These are phyloP conservation scores for Nestor notabilis DNA, from an alignment of 2,113 vertebrate genomes.

Conservation along the genomic window DNA sequence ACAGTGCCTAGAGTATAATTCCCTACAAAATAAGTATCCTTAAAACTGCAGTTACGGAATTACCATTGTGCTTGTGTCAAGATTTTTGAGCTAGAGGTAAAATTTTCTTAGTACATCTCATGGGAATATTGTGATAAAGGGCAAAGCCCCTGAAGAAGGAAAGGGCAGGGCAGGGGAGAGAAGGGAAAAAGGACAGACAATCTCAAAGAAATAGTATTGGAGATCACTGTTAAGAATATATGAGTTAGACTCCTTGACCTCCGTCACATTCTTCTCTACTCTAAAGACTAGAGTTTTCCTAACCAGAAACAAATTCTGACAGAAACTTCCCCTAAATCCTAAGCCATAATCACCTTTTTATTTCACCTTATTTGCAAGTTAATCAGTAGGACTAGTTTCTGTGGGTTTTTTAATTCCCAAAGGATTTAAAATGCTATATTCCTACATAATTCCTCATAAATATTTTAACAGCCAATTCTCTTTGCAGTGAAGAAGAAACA, in stretches of 20 bases:
- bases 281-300: background rate
- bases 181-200: background rate
- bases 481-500: background rate
- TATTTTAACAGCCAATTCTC: background rate
- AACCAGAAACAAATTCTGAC: background rate
- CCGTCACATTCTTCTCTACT: background rate
- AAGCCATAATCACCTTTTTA: background rate
- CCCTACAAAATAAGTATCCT: background rate
- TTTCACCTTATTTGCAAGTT: background rate
- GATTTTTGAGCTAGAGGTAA: background rate
- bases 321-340: background rate
- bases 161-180: background rate
- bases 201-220: background rate
- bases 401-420: background rate
- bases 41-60: background rate
- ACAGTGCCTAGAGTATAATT: background rate
- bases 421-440: background rate
- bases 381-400: background rate
- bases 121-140: background rate
- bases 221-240: background rate
- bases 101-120: background rate
- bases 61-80: background rate
- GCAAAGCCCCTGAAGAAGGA: conserved; percentile 11
- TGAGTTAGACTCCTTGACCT: background rate
- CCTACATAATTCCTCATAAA: background rate